Evolutionary conservation across 2,797 vertebrate genomes (phyloP).

Genomic region (Galagoides demidoff): DNA sequence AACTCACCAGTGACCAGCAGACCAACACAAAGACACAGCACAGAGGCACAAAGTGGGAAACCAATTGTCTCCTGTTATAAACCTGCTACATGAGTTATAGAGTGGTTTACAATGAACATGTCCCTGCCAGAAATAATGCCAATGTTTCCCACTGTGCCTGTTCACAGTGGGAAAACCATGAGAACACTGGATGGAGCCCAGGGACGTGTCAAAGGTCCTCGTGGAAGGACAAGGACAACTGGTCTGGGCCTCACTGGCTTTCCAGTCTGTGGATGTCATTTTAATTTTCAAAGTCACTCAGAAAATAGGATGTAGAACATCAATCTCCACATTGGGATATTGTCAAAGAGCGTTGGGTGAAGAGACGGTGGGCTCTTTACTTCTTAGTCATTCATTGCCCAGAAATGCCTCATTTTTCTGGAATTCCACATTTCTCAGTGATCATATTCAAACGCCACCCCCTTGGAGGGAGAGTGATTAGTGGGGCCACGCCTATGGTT

Average conservation of each 20-base stretch:
- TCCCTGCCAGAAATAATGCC: background rate
- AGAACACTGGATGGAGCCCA: background rate
- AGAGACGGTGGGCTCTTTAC: background rate
- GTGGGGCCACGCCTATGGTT: too few species aligned
- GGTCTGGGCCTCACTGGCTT: background rate
- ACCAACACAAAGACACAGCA: background rate
- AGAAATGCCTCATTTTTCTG: conserved; percentile 42
- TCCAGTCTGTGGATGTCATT: background rate
- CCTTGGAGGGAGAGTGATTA: too few species aligned
- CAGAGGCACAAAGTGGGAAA: background rate
- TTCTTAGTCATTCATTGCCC: background rate
- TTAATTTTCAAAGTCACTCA: background rate
- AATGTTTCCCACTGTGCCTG: too few species aligned
- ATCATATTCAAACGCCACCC: conserved; percentile 24
- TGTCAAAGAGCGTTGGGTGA: background rate
- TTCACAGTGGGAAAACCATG: background rate
- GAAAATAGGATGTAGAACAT: background rate
- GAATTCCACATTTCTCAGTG: conserved; percentile 40
- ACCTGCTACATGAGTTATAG: background rate
- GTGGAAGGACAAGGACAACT: background rate
- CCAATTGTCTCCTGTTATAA: background rate
- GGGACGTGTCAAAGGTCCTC: too few species aligned
- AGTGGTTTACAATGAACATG: background rate
- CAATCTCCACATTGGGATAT: background rate
- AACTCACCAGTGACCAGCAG: background rate